These are phyloP conservation scores for Daktulosphaira vitifoliae DNA, from an alignment of 1,140 invertebrate species.

Conservation along the genomic window DNA sequence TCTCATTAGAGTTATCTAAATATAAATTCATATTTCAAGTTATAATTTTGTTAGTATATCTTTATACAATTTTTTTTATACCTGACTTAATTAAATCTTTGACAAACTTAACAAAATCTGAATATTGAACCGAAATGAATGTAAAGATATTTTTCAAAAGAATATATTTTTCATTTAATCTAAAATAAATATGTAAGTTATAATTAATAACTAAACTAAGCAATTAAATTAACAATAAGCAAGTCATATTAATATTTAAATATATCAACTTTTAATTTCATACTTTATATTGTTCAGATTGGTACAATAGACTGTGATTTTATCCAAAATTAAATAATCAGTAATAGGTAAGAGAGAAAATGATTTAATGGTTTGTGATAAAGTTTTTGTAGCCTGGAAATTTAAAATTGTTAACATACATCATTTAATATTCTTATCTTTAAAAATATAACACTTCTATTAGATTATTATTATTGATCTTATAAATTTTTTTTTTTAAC, in stretches of 20 bases:
- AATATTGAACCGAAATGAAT: constrained; percentile 10
- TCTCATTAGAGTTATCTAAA: not conserved
- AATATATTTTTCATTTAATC: not conserved
- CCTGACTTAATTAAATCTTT: constrained; percentile 5
- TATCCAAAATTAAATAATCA: not conserved
- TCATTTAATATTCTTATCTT: no score
- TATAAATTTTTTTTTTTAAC: no score
- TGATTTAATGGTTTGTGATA: not conserved
- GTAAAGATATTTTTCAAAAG: constrained; percentile 7
- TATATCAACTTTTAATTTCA: not conserved
- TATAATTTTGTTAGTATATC: no score
- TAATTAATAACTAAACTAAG: no score
- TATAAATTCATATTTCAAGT: not conserved
- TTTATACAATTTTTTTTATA: no score
- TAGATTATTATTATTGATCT: no score
- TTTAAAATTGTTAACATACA: no score
- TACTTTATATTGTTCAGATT: constrained; percentile 8
- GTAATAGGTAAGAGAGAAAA: not conserved
- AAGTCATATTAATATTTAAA: no score
- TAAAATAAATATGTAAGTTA: not conserved
- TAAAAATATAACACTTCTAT: no score
- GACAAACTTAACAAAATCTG: constrained; percentile 6
- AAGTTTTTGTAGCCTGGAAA: not conserved
- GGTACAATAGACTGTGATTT: not conserved
- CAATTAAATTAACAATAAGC: no score